Conservation (phyloP, 2,888 invertebrate genomes). For the Auanema freiburgensis region DNA sequence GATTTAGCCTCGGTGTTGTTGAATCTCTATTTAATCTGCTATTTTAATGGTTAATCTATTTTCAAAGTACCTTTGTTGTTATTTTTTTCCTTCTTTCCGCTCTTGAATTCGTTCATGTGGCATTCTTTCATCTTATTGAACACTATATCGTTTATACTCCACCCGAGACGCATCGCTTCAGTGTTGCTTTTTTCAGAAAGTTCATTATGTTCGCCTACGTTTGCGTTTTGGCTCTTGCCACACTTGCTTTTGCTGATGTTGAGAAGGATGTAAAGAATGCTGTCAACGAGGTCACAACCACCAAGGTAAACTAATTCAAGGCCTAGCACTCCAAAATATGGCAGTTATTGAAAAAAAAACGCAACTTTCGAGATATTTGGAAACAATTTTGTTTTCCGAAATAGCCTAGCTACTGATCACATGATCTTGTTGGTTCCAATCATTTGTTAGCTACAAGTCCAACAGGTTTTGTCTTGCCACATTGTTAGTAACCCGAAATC, state of each 20-base stretch:
- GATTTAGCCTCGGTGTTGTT: too few relatives aligned
- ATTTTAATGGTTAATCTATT: too few relatives aligned
- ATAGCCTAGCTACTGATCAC: neutral
- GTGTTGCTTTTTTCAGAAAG: too few relatives aligned
- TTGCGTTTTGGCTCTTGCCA: constrained; percentile 18
- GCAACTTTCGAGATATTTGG: neutral
- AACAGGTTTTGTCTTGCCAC: too few relatives aligned
- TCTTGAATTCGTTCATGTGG: too few relatives aligned
- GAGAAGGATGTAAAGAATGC: constrained; percentile 41
- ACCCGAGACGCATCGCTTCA: too few relatives aligned
- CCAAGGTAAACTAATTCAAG: constrained; percentile 31
- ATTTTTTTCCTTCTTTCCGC: too few relatives aligned
- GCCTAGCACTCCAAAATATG: neutral
- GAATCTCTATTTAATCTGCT: too few relatives aligned
- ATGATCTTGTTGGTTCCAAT: neutral
- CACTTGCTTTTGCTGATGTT: constrained; percentile 23
- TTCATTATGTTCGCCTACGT: constrained; percentile 17
- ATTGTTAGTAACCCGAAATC: too few relatives aligned
- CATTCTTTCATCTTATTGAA: too few relatives aligned
- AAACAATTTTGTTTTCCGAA: neutral
- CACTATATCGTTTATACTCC: too few relatives aligned
- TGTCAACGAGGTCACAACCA: constrained; percentile 48
- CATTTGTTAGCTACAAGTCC: neutral
- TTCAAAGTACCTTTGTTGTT: too few relatives aligned
- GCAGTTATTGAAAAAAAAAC: neutral